Base-by-base conservation (phyloP, 2,113 vertebrate genomes). In the Glareola pratincola region DNA sequence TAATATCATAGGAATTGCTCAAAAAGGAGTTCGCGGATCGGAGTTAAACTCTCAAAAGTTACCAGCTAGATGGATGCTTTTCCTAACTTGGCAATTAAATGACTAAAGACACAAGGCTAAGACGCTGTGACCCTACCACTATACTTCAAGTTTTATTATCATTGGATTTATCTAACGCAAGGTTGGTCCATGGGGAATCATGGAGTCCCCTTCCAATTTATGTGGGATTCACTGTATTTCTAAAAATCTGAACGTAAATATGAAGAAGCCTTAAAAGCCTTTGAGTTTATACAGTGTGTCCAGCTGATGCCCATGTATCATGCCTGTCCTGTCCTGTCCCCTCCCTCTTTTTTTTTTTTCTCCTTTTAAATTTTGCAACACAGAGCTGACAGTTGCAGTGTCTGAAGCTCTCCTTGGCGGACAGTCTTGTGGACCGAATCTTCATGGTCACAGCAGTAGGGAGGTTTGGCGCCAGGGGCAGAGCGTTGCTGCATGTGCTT, bases 381-480 rank as follows among this genome's bases (percentile, higher is more conserved):
- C 64, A 23, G 21, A 41, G 71, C 41, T 75, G 77, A 87, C 79
- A 59, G 8, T 26, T 64, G 39, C 21, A 30, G 36, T 21, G 11
- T 74, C 51, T 43, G 29, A n/a, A 45, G 14, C 16, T 26, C 51
- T 66, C 36, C 60, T 30, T 97, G 92, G 68, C 92, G 98, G 98
- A 98, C 97, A 96, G 96, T 92, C 79, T 12, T 4, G 87, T 88
- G 96, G 95, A 98, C 98, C 96, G 96, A 98, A 96, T 97, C 95
- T 97, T 98, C 97, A 98, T 98, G 97, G 97, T 96, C 92, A 97
- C 47, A 95, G 96, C 97, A 98, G 98, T 97, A 98, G 97, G 98
- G 88, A 97, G 94, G 97, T 95, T 81, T 62, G 34, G 37, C 60
- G 71, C n/a, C 43, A 63, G 88, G 92, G 91, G 36, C 92, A 97